Evolutionary conservation across 2,888 invertebrate species (phyloP).

Genomic region (Beris morrisii): DNA sequence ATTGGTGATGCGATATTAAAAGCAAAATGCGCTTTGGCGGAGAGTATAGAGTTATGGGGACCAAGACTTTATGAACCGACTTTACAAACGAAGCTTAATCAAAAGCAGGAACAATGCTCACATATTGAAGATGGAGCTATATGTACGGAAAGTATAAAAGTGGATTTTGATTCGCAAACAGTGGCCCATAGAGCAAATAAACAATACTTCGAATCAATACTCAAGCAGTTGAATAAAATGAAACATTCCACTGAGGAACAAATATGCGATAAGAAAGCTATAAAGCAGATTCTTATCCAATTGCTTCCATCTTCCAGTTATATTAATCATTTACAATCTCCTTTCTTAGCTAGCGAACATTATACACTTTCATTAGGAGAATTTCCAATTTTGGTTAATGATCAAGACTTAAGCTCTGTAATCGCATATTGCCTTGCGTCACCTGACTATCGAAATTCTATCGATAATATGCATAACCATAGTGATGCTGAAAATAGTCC

Average conservation of each 20-base stretch:
- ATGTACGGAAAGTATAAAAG: conserved; percentile 57
- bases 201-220: no score
- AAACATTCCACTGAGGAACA: conserved; percentile 32
- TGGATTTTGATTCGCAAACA: conserved; percentile 48
- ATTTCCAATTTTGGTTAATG: conserved; percentile 74
- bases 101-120: conserved; percentile 44
- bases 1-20: conserved; percentile 65
- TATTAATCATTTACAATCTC: conserved; percentile 59
- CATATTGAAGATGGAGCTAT: conserved; percentile 51
- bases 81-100: conserved; percentile 48
- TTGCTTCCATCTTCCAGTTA: conserved; percentile 63
- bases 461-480: conserved; percentile 56
- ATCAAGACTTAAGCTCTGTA: conserved; percentile 80
- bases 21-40: conserved; percentile 68
- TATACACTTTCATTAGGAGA: conserved; percentile 65
- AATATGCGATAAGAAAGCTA: conserved; percentile 61
- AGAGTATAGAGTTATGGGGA: conserved; percentile 74
- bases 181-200: no score
- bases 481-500: conserved; percentile 47
- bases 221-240: conserved; percentile 6
- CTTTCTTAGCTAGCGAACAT: conserved; percentile 70
- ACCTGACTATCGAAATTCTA: conserved; percentile 66
- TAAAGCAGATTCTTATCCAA: conserved; percentile 70
- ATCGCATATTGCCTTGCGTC: conserved; percentile 81
- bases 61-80: conserved; percentile 57